Conservation (phyloP, 2,888 invertebrate species). For the Leucophora obtusa region DNA sequence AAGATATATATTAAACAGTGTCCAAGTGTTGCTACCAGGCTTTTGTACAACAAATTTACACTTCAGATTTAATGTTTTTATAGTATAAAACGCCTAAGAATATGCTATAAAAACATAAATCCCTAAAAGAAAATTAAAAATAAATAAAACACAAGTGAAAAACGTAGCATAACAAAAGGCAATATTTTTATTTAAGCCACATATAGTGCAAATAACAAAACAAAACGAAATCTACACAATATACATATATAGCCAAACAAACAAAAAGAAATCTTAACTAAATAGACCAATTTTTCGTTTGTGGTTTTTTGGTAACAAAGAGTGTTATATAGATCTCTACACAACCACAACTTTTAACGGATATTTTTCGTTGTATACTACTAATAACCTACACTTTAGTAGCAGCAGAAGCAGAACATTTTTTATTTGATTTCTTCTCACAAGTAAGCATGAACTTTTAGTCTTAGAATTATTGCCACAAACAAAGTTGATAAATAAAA, state of each 20-base stretch:
- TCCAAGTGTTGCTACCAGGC: slow-evolving; percentile 1
- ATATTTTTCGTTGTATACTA: slow-evolving; percentile 16
- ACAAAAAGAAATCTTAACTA: slow-evolving; percentile 33
- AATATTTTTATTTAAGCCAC: slow-evolving; percentile 31
- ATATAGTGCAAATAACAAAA: slow-evolving; percentile 15
- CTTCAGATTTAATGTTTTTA: slow-evolving; percentile 14
- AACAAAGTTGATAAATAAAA: not conserved
- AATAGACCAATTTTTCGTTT: slow-evolving; percentile 47
- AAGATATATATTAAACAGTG: not conserved
- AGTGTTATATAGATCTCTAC: slow-evolving; percentile 5
- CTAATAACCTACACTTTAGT: slow-evolving; percentile 1
- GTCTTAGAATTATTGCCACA: slow-evolving; percentile 5
- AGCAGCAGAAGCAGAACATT: not conserved
- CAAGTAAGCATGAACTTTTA: slow-evolving; percentile 38
- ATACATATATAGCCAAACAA: slow-evolving; percentile 20
- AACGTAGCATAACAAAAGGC: slow-evolving; percentile 41
- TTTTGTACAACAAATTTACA: slow-evolving; percentile 48
- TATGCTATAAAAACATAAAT: not conserved
- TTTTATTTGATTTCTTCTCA: not conserved
- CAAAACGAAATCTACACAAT: slow-evolving; percentile 6
- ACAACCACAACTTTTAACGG: slow-evolving; percentile 26
- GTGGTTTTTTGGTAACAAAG: slow-evolving; percentile 28
- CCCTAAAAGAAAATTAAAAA: slow-evolving; percentile 25
- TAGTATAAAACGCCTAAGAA: not conserved
- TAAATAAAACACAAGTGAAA: slow-evolving; percentile 34